Evolutionary conservation across 2,797 vertebrate genomes (phyloP), one percentile per base, ranked within the genome.

Genomic region (Gymnothorax javanicus): DNA sequence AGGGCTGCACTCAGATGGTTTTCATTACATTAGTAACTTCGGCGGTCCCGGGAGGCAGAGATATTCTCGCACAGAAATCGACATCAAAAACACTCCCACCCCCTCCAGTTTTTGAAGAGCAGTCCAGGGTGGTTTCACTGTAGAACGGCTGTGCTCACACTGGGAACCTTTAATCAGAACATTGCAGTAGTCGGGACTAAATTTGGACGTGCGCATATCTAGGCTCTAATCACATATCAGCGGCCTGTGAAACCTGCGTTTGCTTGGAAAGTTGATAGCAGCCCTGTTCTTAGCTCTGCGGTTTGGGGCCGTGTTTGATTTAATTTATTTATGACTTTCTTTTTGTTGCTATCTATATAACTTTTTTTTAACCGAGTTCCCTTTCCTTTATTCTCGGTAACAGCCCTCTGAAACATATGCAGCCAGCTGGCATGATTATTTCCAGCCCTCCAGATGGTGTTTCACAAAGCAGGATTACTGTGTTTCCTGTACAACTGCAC

Each of bases 201-300:
- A 84, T 85, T 86, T 86, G 87, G 85, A 43, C 12, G 85, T 86
- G 84, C 89, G 90, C 89, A 7, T 86, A 88, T 91, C 91, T 89
- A 88, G 87, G 12, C 87, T 43, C 86, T 91, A 85, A 88, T 92
- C 86, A 85, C 58, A 3, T 81, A 75, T 93, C 90, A 94, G 93
- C 94, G 82, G 87, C 89, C 86, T 91, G 87, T 89, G 88, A 56
- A 93, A 90, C 92, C 93, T 93, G 79, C 87, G 79, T 83, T 82
- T 23, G 23, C 7, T 91, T 59, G 87, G 90, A 91, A 94, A 91
- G 69, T 60, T 25, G 73, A 90, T 77, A 60, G 82, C 0, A 0
- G 86, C 69, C 69, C 0, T 83, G 33, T 23, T 8, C 43, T 77
- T 59, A 54, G 54, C 83, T 57, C 73, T 79, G 75, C 11, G 75